A percentile compares a stretch with the other conserved stretches of the same genome.
Conservation (phyloP, 2,113 vertebrate species). For the Tragelaphus strepsiceros region DNA sequence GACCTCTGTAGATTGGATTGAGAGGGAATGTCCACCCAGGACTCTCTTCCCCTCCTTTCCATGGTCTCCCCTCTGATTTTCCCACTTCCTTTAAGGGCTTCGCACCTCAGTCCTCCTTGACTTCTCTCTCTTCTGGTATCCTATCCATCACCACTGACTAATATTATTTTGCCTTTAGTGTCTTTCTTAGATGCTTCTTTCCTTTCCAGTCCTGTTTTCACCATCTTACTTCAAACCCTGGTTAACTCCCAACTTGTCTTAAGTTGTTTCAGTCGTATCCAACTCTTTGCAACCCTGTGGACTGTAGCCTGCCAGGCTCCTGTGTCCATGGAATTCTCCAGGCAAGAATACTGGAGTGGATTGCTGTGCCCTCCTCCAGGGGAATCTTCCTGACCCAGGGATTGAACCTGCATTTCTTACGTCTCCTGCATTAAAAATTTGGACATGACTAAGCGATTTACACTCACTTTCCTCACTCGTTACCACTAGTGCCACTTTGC, state of each 20-base stretch:
- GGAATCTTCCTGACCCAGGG: not conserved
- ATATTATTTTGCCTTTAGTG: not conserved
- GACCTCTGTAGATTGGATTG: not conserved
- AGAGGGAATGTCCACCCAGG: no score
- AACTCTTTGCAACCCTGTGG: not conserved
- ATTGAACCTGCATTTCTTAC: not conserved
- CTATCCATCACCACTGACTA: not conserved
- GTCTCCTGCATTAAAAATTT: not conserved
- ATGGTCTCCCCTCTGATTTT: not conserved
- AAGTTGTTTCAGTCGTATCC: not conserved
- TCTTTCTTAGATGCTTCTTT: not conserved
- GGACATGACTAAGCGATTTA: not conserved
- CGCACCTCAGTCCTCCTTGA: not conserved
- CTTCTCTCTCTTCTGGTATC: not conserved
- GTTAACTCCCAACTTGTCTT: not conserved
- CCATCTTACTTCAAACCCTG: not conserved
- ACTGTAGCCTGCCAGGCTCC: not conserved
- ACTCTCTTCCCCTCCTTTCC: not conserved
- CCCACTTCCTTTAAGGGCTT: not conserved
- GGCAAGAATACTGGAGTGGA: not conserved
- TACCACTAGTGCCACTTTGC: not conserved
- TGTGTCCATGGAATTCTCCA: not conserved
- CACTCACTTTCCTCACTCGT: not conserved
- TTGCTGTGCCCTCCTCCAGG: not conserved
- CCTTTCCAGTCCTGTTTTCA: not conserved